Conservation (phyloP, 2,888 invertebrate genomes). For the Schizotus pectinicornis region DNA sequence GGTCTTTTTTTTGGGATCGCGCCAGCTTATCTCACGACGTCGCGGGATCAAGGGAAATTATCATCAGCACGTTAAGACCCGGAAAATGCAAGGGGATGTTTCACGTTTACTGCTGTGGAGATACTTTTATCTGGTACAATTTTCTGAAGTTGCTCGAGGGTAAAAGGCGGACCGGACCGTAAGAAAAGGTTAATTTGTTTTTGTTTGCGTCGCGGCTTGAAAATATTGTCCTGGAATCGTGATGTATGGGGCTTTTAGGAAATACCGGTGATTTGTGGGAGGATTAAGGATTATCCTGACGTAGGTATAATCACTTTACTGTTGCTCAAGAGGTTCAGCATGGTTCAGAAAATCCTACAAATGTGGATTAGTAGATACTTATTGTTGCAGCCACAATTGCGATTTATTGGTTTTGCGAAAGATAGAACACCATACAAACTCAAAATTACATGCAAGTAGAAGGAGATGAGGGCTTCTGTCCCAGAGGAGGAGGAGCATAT, state of each 20-base stretch:
- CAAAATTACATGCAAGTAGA: too few species aligned
- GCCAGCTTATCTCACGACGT: slow-evolving; percentile 17
- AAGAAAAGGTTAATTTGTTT: slow-evolving; percentile 18
- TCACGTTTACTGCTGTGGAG: slow-evolving; percentile 12
- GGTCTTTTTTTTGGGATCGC: slow-evolving; percentile 7
- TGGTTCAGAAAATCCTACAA: too few species aligned
- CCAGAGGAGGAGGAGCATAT: too few species aligned
- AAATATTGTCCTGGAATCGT: slow-evolving; percentile 11
- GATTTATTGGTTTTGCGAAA: too few species aligned
- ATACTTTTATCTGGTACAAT: slow-evolving; percentile 25
- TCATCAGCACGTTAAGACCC: slow-evolving; percentile 22
- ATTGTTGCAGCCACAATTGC: too few species aligned
- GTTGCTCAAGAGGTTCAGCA: neutral
- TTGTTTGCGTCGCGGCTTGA: slow-evolving; percentile 11
- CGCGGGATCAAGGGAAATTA: slow-evolving; percentile 23
- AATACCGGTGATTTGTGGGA: slow-evolving; percentile 2
- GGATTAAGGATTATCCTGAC: neutral
- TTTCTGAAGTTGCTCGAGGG: slow-evolving; percentile 8
- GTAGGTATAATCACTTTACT: neutral
- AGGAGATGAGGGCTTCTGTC: too few species aligned
- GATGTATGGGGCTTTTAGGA: slow-evolving; percentile 11
- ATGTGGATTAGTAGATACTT: too few species aligned
- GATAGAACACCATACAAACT: too few species aligned
- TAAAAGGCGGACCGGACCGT: neutral
- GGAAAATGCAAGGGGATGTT: slow-evolving; percentile 28